Base-by-base conservation (phyloP, 2,113 vertebrate species). In the Ctenodactylus gundi region DNA sequence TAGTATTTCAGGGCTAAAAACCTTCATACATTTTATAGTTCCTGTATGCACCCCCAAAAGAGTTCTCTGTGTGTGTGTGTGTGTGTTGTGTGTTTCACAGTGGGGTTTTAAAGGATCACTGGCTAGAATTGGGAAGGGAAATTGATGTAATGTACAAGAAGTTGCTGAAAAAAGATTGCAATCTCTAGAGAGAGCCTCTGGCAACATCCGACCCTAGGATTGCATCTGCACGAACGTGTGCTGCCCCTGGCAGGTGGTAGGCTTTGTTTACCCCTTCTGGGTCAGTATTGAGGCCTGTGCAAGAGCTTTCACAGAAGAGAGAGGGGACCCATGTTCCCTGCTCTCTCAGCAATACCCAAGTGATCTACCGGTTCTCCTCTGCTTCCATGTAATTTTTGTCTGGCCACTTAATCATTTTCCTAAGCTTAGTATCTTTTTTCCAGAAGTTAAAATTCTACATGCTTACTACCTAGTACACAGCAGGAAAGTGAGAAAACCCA, bases 1-100 rank as follows among this genome's bases (percentile, higher is more conserved):
- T 85, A 58, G 41, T 82, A 82, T 88, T 55, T 78, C 49, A 93
- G 82, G 53, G 41, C 13, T 82, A 87, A 41, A 90, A 77, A 82
- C 1, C n/a, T n/a, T 90, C 58, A 73, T 41, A 49, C 0, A 15
- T 53, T 88, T 85, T 51, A 90, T 46, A 73, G 62, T 21, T 78
- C 60, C 41, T 67, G 20, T 55, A 89, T 29, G 36, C 46, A 73
- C 10, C 25, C 18, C n/a, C 67, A 49, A 85, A 88, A 80, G 60
- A 25, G 13, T 21, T 72, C 5, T 72, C 49, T 25, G 31, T 84
- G 46, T 29, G 25, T 53, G 46, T 49, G 70, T 83, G 64, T 80
- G 68, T 72, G 41, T 44, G 41, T 39, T 36, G 34, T 57, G 76
- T 57, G n/a, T 57, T 11, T 76, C 68, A 68, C 77, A 44, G 29